These are phyloP conservation scores for Chrosomus eos DNA, from an alignment of 2,797 vertebrate genomes.

Conservation along the genomic window DNA sequence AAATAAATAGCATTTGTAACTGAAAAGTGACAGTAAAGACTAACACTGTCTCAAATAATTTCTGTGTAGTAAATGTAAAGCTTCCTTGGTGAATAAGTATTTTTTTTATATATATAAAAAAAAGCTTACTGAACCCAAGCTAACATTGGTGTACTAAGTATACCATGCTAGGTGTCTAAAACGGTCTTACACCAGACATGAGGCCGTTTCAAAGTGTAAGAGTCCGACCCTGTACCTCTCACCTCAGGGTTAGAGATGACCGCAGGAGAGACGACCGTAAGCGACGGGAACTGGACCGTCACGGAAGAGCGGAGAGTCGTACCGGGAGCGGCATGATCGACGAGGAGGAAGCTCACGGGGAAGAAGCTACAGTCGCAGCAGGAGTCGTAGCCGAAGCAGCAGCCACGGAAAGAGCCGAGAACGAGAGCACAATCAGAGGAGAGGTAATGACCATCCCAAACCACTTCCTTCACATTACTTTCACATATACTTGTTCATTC, in stretches of 20 bases:
- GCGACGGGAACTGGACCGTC: constrained; percentile 89
- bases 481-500: not conserved
- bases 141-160: not conserved
- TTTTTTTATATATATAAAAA: no score
- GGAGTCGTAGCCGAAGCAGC: constrained; percentile 81
- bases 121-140: not conserved
- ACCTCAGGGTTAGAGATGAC: constrained; percentile 86
- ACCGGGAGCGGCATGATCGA: constrained; percentile 91
- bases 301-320: constrained; percentile 85
- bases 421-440: constrained; percentile 82
- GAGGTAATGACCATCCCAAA: constrained; percentile 76
- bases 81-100: not conserved
- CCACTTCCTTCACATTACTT: not conserved
- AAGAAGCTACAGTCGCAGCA: constrained; percentile 75
- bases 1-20: not conserved
- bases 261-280: constrained; percentile 93
- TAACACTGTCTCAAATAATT: not conserved
- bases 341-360: constrained; percentile 85
- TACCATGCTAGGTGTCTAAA: not conserved
- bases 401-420: constrained; percentile 92
- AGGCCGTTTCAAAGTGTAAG: not conserved
- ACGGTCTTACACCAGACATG: not conserved
- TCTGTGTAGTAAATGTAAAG: not conserved
- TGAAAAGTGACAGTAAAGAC: not conserved
- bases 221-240: not conserved